A percentile compares a stretch with the other conserved stretches of the same genome.
phyloP scores from a whole-genome alignment of 2,797 vertebrate genomes.

The Acrocephalus scirpaceus region DNA sequence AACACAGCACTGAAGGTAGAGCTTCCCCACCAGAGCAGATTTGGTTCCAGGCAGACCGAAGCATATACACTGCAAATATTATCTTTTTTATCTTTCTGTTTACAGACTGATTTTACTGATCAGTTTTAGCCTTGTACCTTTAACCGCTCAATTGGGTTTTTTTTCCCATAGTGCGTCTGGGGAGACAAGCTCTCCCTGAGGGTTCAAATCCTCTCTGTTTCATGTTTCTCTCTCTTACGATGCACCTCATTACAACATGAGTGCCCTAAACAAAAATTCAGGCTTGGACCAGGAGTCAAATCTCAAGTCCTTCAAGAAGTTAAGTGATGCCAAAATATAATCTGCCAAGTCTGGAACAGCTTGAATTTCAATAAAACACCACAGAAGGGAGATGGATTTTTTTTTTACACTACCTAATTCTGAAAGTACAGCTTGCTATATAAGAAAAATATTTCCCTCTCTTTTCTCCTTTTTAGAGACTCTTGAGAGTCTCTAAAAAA shows the following conservation, averaged over 20 bases:
- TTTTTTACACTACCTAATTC: not conserved
- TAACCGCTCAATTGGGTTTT: rapidly evolving
- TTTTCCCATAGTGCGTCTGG: not conserved
- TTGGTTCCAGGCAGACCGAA: not conserved
- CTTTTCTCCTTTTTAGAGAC: not conserved
- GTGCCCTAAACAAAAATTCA: not conserved
- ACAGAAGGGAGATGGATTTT: not conserved
- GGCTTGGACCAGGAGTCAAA: not conserved
- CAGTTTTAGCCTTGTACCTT: not conserved
- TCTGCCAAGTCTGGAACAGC: not conserved
- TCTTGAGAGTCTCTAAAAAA: not conserved
- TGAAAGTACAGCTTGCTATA: not conserved
- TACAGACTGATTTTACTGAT: not conserved
- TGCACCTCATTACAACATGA: rapidly evolving
- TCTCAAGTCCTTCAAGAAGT: not conserved
- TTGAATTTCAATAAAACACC: not conserved
- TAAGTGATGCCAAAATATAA: not conserved
- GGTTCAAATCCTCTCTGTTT: not conserved
- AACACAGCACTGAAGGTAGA: not conserved
- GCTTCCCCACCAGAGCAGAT: not conserved
- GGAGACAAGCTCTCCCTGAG: not conserved
- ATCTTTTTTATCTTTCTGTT: not conserved
- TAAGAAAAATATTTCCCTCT: not conserved
- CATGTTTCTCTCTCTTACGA: not conserved
- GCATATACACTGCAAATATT: rapidly evolving